Percentiles rank a stretch among this genome's conserved stretches.
These are phyloP conservation scores for Mythimna loreyi DNA, from an alignment of 2,888 invertebrate genomes.

Conservation along the genomic window DNA sequence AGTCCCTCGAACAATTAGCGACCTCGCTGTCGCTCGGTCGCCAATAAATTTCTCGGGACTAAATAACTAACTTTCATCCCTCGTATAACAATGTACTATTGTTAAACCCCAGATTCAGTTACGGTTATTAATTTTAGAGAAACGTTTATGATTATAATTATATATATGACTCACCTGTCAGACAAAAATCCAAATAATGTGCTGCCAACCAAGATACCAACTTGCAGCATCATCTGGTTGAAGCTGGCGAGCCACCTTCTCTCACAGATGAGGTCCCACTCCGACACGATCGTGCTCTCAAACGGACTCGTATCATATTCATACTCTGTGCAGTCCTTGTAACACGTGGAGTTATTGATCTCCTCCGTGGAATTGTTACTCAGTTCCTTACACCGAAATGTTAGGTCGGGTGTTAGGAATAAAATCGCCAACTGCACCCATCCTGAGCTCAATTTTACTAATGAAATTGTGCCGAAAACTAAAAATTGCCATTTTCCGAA, in stretches of 20 bases:
- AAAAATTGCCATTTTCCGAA: slow-evolving; percentile 94
- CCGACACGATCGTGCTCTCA: slow-evolving; percentile 93
- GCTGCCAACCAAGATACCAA: slow-evolving; percentile 94
- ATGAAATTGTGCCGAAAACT: slow-evolving; percentile 92
- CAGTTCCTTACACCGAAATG: slow-evolving; percentile 87
- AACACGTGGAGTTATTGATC: slow-evolving; percentile 84
- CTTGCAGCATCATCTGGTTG: slow-evolving; percentile 94
- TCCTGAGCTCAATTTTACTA: slow-evolving; percentile 94
- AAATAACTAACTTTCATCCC: too few relatives aligned
- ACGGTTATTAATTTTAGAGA: too few relatives aligned
- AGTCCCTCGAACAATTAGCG: too few relatives aligned
- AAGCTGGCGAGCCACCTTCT: slow-evolving; percentile 92
- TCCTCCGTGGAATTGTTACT: slow-evolving; percentile 72
- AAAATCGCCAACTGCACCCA: slow-evolving; percentile 95
- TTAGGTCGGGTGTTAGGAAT: slow-evolving; percentile 92
- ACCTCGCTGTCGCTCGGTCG: too few relatives aligned
- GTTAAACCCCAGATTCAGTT: too few relatives aligned
- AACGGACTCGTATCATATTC: slow-evolving; percentile 92
- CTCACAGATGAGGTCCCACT: slow-evolving; percentile 94
- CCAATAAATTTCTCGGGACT: too few relatives aligned
- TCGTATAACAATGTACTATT: too few relatives aligned
- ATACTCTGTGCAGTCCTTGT: slow-evolving; percentile 88
- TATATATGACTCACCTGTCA: slow-evolving; percentile 91
- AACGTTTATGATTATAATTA: neutral
- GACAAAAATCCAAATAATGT: slow-evolving; percentile 93